Percentiles rank a stretch among this genome's conserved stretches.
phyloP scores from a whole-genome alignment of 53 echinoderm and acorn worm genomes.

The Mesocentrotus franciscanus region DNA sequence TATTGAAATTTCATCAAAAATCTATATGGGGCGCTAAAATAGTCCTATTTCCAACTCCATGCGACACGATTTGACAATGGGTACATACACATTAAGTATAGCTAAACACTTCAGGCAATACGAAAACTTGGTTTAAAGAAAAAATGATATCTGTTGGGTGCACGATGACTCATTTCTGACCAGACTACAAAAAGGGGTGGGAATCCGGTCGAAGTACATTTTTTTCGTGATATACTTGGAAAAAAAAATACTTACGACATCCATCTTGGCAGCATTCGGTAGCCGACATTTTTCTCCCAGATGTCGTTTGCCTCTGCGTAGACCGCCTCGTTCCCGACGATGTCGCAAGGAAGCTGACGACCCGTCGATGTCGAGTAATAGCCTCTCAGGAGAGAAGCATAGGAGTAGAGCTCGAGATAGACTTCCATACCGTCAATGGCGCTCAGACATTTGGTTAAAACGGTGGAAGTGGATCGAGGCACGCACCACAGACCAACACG shows the following conservation, averaged over 20 bases:
- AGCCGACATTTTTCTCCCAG: conserved; percentile 25
- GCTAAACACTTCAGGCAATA: no score
- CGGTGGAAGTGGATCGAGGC: neutral
- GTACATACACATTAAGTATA: no score
- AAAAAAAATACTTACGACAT: neutral
- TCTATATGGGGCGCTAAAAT: no score
- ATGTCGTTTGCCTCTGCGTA: conserved; percentile 37
- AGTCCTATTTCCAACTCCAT: no score
- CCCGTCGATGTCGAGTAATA: conserved; percentile 14
- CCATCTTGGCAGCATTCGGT: neutral
- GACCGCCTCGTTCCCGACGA: conserved; percentile 26
- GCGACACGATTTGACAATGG: no score
- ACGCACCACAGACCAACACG: conserved; percentile 20
- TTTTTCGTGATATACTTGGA: no score
- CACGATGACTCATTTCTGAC: no score
- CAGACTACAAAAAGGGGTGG: no score
- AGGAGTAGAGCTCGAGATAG: neutral
- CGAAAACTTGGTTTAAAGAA: no score
- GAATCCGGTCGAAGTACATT: no score
- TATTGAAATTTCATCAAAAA: no score
- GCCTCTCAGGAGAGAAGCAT: neutral
- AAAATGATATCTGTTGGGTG: no score
- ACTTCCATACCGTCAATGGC: conserved; percentile 20
- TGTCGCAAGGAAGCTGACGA: neutral
- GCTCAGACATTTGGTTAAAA: conserved; percentile 42